Percentiles rank a stretch among this genome's conserved stretches.
Conservation (phyloP, 2,888 invertebrate species). For the Leptinotarsa juncta region DNA sequence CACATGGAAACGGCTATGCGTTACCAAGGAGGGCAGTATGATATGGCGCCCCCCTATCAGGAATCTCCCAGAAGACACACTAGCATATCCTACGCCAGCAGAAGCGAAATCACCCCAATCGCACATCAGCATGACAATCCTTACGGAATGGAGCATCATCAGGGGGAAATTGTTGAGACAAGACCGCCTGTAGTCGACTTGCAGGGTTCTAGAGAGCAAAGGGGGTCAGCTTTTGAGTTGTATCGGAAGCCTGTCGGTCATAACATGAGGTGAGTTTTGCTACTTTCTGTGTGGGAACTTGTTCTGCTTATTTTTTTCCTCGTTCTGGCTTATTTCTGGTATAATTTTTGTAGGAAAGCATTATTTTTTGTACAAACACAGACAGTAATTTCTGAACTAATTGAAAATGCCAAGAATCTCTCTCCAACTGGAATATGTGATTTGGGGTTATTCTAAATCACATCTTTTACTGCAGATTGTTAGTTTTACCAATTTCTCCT, state of each 20-base stretch:
- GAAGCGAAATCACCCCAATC: slow-evolving; percentile 64
- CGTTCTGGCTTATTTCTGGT: slow-evolving; percentile 17
- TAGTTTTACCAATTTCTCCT: no score
- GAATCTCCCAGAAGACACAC: slow-evolving; percentile 62
- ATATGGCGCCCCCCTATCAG: slow-evolving; percentile 62
- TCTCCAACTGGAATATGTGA: no score
- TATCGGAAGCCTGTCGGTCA: slow-evolving; percentile 92
- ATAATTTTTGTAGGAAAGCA: slow-evolving; percentile 28
- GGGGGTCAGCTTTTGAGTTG: slow-evolving; percentile 94
- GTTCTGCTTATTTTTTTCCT: slow-evolving; percentile 25
- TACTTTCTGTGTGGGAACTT: slow-evolving; percentile 26
- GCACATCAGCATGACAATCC: slow-evolving; percentile 53
- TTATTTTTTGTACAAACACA: neutral
- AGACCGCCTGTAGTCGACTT: slow-evolving; percentile 70
- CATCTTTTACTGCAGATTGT: no score
- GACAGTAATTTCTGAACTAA: neutral
- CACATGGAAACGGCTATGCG: slow-evolving; percentile 54
- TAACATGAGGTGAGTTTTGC: slow-evolving; percentile 76
- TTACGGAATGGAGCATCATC: slow-evolving; percentile 55
- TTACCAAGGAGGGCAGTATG: slow-evolving; percentile 62
- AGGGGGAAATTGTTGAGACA: slow-evolving; percentile 52
- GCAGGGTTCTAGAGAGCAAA: slow-evolving; percentile 88
- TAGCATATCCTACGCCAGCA: slow-evolving; percentile 64
- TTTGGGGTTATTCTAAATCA: no score
- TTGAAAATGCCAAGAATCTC: neutral